A percentile compares a stretch with the other conserved stretches of the same genome.
Evolutionary conservation across 2,888 invertebrate genomes (phyloP).

Genomic region (Hecatera dysodea): DNA sequence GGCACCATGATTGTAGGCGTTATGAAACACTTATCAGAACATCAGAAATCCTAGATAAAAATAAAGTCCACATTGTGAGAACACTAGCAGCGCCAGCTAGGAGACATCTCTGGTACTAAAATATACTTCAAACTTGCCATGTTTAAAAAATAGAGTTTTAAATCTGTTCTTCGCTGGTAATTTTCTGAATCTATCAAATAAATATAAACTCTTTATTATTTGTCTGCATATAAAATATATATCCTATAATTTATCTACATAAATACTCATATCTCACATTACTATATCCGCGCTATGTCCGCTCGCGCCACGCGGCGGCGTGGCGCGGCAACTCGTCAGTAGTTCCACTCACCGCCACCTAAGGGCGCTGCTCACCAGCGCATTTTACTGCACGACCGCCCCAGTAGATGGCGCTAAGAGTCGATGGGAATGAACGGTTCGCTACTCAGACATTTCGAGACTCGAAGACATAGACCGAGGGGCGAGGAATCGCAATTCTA

Average conservation of each 20-base stretch:
- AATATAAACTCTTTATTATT: no score
- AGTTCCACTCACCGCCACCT: background rate
- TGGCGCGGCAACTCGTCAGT: conserved; percentile 4
- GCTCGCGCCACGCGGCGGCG: background rate
- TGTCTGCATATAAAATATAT: no score
- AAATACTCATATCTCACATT: background rate
- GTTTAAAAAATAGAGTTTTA: background rate
- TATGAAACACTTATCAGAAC: background rate
- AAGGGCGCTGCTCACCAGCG: background rate
- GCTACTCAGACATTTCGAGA: no score
- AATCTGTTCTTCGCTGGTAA: no score
- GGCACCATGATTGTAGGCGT: conserved; percentile 1
- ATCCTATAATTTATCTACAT: background rate
- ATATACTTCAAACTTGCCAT: background rate
- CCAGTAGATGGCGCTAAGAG: conserved; percentile 31
- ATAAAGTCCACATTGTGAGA: background rate
- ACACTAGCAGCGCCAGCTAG: conserved; percentile 34
- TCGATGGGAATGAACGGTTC: background rate
- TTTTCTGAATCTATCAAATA: background rate
- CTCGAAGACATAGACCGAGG: background rate
- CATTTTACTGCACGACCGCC: no score
- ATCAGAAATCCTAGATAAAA: background rate
- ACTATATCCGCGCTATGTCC: no score
- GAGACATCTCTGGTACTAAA: background rate
- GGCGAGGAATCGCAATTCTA: background rate